Percentiles rank a stretch among this genome's conserved stretches.
phyloP scores from a whole-genome alignment of 2,113 vertebrate species.

The Pluvianellus socialis region DNA sequence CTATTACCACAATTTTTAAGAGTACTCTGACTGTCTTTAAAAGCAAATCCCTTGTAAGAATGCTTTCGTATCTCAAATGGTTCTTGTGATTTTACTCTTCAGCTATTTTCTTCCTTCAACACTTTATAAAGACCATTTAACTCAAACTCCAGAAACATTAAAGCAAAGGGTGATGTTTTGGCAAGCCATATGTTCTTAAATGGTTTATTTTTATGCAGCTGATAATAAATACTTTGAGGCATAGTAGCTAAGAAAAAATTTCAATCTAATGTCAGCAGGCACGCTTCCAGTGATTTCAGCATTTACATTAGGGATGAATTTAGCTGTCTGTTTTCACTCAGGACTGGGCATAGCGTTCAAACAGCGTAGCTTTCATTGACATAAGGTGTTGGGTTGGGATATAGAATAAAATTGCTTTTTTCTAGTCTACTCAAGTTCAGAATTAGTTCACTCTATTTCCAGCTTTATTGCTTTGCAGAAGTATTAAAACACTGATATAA shows the following conservation, averaged over 20 bases:
- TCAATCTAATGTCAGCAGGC: neutral
- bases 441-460: neutral
- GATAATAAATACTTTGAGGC: slow-evolving; percentile 45
- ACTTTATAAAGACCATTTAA: neutral
- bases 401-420: neutral
- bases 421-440: neutral
- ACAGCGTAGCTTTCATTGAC: neutral
- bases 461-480: slow-evolving; percentile 4
- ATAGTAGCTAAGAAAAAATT: neutral
- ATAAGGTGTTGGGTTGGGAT: neutral
- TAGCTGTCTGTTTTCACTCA: neutral
- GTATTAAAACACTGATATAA: neutral
- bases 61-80: neutral
- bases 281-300: neutral
- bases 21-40: neutral
- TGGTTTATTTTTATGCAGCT: slow-evolving; percentile 33
- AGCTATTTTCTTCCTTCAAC: slow-evolving; percentile 2
- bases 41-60: neutral
- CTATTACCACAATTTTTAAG: neutral
- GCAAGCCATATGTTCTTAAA: slow-evolving; percentile 41
- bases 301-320: neutral
- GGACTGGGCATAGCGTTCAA: neutral
- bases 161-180: slow-evolving; percentile 18
- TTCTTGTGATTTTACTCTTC: neutral
- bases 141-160: slow-evolving; percentile 2